phyloP scores from a whole-genome alignment of 2,797 vertebrate genomes.

The Fringilla coelebs region DNA sequence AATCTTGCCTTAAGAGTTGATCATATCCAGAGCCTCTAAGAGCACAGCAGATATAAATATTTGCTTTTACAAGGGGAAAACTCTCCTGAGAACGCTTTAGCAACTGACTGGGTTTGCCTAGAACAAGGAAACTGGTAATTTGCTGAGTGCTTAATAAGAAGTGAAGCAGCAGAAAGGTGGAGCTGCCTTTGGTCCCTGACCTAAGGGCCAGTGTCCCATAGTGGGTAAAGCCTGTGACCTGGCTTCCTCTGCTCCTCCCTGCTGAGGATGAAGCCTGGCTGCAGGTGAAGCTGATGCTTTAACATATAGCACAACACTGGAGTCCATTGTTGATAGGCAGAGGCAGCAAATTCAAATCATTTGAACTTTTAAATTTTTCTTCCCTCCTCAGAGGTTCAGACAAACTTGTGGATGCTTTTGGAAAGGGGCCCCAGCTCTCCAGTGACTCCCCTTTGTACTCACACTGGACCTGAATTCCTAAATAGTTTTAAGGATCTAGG shows the following conservation, averaged over 20 bases:
- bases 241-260: background rate
- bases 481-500: background rate
- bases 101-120: background rate
- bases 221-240: background rate
- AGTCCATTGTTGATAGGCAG: background rate
- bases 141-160: background rate
- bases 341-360: background rate
- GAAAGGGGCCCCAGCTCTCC: background rate
- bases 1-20: slow-evolving; percentile 33
- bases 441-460: background rate
- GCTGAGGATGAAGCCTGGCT: background rate
- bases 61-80: slow-evolving; percentile 19
- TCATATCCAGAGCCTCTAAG: slow-evolving; percentile 38
- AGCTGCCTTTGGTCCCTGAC: background rate
- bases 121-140: background rate
- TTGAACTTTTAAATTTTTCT: background rate
- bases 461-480: background rate
- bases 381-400: background rate
- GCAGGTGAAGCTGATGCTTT: background rate
- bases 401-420: background rate
- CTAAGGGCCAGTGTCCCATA: background rate
- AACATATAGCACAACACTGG: background rate
- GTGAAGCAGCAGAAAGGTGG: background rate
- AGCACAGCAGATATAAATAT: slow-evolving; percentile 52
- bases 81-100: background rate